Percentiles rank a stretch among this genome's conserved stretches.
phyloP scores from a whole-genome alignment of 2,113 vertebrate species.

The Channa argus region DNA sequence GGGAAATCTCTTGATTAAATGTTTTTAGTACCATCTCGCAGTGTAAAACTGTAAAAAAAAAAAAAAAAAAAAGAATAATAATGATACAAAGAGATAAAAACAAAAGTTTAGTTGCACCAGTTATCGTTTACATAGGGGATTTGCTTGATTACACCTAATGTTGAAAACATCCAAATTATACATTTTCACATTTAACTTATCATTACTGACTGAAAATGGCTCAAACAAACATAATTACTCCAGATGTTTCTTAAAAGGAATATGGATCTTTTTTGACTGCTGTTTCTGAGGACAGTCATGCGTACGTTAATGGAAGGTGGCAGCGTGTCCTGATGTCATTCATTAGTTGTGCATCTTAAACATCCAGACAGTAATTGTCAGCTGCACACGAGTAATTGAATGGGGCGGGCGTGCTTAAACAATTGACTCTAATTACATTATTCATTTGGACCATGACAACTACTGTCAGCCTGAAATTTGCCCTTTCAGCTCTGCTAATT shows the following conservation, averaged over 20 bases:
- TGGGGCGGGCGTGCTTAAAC: slow-evolving; percentile 60
- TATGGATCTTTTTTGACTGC: slow-evolving; percentile 1
- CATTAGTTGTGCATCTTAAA: slow-evolving; percentile 59
- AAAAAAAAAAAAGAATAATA: background rate
- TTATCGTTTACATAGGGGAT: no score
- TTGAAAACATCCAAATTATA: no score
- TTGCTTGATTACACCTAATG: no score
- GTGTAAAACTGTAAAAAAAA: slow-evolving; percentile 17
- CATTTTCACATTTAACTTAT: background rate
- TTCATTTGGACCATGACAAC: slow-evolving; percentile 65
- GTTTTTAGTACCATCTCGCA: slow-evolving; percentile 17
- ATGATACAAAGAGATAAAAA: no score
- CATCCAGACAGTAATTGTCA: slow-evolving; percentile 65
- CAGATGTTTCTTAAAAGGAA: slow-evolving; percentile 18
- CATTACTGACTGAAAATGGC: background rate
- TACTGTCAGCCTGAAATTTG: slow-evolving; percentile 58
- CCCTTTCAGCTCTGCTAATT: slow-evolving; percentile 64
- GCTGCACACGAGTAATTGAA: slow-evolving; percentile 71
- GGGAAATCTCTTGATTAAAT: slow-evolving; percentile 17
- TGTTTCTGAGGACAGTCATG: slow-evolving; percentile 32
- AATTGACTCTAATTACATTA: slow-evolving; percentile 75
- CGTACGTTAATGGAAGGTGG: slow-evolving; percentile 45
- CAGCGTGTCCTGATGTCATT: slow-evolving; percentile 54
- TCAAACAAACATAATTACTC: background rate
- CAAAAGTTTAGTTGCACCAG: no score